These are phyloP conservation scores for Troilus luridus DNA, from an alignment of 2,888 invertebrate species.

Conservation along the genomic window DNA sequence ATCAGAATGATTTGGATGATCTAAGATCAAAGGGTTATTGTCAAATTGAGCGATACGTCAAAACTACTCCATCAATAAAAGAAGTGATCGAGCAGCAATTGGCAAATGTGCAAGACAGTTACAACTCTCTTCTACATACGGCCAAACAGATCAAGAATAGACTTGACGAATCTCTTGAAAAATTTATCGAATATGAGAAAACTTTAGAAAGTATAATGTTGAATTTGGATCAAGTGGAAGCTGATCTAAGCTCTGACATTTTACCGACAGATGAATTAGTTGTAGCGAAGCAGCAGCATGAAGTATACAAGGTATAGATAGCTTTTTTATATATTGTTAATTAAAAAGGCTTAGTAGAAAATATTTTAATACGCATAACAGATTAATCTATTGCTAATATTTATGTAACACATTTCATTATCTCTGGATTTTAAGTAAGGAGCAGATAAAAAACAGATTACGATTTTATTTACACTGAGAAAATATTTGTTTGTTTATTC, in stretches of 20 bases:
- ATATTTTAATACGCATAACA: not conserved
- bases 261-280: slow-evolving; percentile 58
- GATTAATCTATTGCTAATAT: not conserved
- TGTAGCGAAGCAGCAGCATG: slow-evolving; percentile 61
- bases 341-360: not conserved
- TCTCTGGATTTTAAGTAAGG: not conserved
- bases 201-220: slow-evolving; percentile 87
- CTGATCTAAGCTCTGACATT: slow-evolving; percentile 72
- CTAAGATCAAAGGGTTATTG: slow-evolving; percentile 86
- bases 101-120: slow-evolving; percentile 93
- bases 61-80: slow-evolving; percentile 80
- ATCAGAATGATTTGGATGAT: slow-evolving; percentile 85
- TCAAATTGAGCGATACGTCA: slow-evolving; percentile 85
- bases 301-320: slow-evolving; percentile 60
- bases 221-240: slow-evolving; percentile 84
- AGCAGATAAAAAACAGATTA: not conserved
- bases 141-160: slow-evolving; percentile 92
- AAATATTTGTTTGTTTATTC: not conserved
- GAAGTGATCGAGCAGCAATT: slow-evolving; percentile 87
- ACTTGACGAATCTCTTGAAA: slow-evolving; percentile 87
- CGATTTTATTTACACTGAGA: not conserved
- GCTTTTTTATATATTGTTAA: not conserved
- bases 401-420: too few species aligned
- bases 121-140: slow-evolving; percentile 89
- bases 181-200: slow-evolving; percentile 94